Evolutionary conservation across 2,888 invertebrate species (phyloP).

Genomic region (Thysanoteuthis rhombus): DNA sequence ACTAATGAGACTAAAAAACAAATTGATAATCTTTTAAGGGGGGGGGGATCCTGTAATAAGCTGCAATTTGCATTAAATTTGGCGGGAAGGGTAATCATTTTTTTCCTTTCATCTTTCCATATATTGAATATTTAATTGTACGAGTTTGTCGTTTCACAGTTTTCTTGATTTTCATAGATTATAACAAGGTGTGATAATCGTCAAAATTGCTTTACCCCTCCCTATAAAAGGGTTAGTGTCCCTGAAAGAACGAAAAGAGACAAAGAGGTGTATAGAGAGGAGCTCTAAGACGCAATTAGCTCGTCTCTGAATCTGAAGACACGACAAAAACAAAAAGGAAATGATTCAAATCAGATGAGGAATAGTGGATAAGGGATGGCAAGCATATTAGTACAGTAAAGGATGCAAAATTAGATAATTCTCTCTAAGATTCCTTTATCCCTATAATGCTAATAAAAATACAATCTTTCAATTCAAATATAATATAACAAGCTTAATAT

Average conservation of each 20-base stretch:
- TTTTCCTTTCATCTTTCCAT: not conserved
- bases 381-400: not conserved
- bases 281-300: not conserved
- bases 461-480: not conserved
- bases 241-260: not conserved
- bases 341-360: not conserved
- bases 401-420: not conserved
- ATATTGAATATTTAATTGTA: not conserved
- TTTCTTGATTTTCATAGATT: not conserved
- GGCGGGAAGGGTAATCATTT: not conserved
- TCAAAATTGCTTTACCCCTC: not conserved
- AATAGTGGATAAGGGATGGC: not conserved
- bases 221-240: fast-evolving
- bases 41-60: not conserved
- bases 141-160: not conserved
- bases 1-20: not conserved
- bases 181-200: not conserved
- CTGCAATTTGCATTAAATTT: not conserved
- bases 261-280: not conserved
- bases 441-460: not conserved
- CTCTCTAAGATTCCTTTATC: not conserved
- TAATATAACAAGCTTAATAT: not conserved
- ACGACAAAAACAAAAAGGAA: not conserved
- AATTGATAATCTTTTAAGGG: not conserved
- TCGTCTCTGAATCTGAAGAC: not conserved